A percentile compares a stretch with the other conserved stretches of the same genome.
Conservation (phyloP, 2,797 vertebrate genomes). For the Acanthurus tractus region DNA sequence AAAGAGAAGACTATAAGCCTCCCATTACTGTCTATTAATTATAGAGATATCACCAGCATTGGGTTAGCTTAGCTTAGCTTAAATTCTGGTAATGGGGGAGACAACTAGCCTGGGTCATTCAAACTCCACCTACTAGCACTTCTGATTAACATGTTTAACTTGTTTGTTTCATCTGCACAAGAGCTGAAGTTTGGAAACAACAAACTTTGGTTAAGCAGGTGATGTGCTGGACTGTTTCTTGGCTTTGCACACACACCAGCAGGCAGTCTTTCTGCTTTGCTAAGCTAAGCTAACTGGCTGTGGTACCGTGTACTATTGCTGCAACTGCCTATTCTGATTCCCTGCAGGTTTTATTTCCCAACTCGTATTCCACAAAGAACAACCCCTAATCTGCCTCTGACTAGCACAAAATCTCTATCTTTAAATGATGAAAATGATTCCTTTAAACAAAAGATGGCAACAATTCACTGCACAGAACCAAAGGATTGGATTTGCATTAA, state of each 20-base stretch:
- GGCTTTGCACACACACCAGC: not conserved
- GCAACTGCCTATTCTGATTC: no score
- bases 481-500: conserved; percentile 17
- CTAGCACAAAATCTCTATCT: not conserved
- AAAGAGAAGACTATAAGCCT: conserved; percentile 1
- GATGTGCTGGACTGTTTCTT: not conserved
- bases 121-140: not conserved
- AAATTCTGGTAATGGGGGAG: not conserved
- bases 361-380: no score
- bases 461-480: not conserved
- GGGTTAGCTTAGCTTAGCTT: not conserved
- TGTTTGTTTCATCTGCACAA: not conserved
- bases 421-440: not conserved
- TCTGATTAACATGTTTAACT: not conserved
- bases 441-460: conserved; percentile 2
- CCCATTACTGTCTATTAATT: not conserved
- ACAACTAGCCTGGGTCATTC: not conserved
- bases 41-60: not conserved
- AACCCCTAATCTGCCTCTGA: no score
- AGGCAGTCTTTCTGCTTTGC: not conserved
- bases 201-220: not conserved
- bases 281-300: not conserved
- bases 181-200: not conserved
- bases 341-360: no score
- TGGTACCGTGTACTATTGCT: no score